phyloP scores from a whole-genome alignment of 2,113 vertebrate species.

The Hypomesus transpacificus region DNA sequence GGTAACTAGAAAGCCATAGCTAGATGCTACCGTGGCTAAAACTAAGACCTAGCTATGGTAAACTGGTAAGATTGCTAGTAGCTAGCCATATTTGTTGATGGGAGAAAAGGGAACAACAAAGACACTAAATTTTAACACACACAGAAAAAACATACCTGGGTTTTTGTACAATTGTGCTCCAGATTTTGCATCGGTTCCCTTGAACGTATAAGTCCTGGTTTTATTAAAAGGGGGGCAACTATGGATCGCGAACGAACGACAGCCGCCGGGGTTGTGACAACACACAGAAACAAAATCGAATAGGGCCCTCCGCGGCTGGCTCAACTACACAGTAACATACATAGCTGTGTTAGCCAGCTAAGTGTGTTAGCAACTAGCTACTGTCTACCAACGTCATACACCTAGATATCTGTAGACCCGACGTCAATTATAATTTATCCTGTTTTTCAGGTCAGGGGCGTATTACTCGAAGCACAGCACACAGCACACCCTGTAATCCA shows the following conservation, averaged over 20 bases:
- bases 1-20: too few species aligned
- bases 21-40: too few species aligned
- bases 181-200: not conserved
- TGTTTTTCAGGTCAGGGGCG: slow-evolving; percentile 2
- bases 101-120: too few species aligned
- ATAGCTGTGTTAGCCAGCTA: not conserved
- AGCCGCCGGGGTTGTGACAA: slow-evolving; percentile 64
- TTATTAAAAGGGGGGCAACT: slow-evolving; percentile 12
- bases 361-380: slow-evolving; percentile 37
- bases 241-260: slow-evolving; percentile 43
- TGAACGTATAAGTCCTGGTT: slow-evolving; percentile 4
- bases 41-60: too few species aligned
- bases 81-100: too few species aligned
- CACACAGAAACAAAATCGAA: slow-evolving; percentile 55
- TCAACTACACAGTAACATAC: not conserved
- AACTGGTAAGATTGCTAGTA: too few species aligned
- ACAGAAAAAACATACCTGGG: too few species aligned
- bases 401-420: slow-evolving; percentile 35
- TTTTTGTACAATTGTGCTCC: too few species aligned
- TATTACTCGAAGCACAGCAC: not conserved
- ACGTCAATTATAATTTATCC: slow-evolving; percentile 31
- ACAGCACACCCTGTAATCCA: not conserved
- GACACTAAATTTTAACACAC: too few species aligned
- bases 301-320: slow-evolving; percentile 53
- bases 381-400: slow-evolving; percentile 34